Base-by-base conservation (phyloP, 2,113 vertebrate species). In the Campylomormyrus tamandua region DNA sequence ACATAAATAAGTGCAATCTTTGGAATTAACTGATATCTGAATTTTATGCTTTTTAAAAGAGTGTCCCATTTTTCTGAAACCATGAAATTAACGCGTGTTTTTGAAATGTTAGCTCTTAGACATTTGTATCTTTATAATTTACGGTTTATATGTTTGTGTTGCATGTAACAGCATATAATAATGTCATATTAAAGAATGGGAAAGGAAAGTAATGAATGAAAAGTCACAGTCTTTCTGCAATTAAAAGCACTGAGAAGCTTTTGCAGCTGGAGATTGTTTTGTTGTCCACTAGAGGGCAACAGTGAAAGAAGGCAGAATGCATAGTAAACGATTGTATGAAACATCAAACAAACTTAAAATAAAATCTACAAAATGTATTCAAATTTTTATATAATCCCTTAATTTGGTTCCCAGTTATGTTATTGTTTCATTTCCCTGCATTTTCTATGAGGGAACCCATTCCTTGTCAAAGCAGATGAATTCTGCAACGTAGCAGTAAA, bases 211-310 rank as follows among this genome's bases (percentile, higher is more conserved):
- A n/a, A 84, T 45, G 2, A 66, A 66, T n/a, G 42, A n/a, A 39
- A 84, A 24, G 49, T 87, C 17, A 52, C 50, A 53, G 31, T 87
- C 35, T 17, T 80, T 19, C 74, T 42, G 1, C 10, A 2, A 39
- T 42, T 39, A 19, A 13, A 42, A 80, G 15, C 13, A 80, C 6
- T 5, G 70, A 39, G 15, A 77, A 6, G 58, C n/a, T 66, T 66
- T 56, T 56, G 15, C 52, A 24, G 35, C 3, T 2, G 74, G 74
- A 19, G 5, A 42, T 80, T 39, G 35, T 80, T 42, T 42, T 80
- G 74, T 80, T 62, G 50, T 48, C 80, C 77, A 89, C 77, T 5
- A 85, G 77, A 89, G 89, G 89, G 80, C 77, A 62, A 11, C 77
- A 89, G 35, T 89, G 77, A 19, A 84, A 19, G 39, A 85, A 62